Conservation (phyloP, 2,113 vertebrate genomes). For the Crotalus helleri region DNA sequence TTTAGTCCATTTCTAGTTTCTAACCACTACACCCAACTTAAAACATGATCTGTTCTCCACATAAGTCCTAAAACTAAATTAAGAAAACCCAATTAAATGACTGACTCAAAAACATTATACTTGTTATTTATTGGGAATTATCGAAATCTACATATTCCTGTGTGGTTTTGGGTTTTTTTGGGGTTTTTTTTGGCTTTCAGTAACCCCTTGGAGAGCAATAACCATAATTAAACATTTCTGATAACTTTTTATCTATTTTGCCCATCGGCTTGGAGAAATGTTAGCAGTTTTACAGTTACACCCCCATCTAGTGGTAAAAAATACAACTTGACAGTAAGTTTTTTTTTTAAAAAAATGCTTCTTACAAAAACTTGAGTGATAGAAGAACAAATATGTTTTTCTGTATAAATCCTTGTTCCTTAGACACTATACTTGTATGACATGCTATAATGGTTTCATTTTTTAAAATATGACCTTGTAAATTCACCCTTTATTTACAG, state of each 20-base stretch:
- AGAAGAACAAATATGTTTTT: not conserved
- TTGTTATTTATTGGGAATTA: not conserved
- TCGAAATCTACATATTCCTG: not conserved
- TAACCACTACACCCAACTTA: not conserved
- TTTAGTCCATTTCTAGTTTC: not conserved
- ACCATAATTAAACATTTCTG: not conserved
- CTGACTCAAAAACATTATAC: not conserved
- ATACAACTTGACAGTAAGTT: not conserved
- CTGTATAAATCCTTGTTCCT: not conserved
- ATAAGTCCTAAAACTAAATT: not conserved
- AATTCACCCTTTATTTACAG: conserved; percentile 88
- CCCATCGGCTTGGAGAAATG: not conserved
- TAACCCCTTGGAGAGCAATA: not conserved
- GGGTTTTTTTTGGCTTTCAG: not conserved
- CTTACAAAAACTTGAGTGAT: not conserved
- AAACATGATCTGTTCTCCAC: not conserved
- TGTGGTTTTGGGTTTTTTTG: not conserved
- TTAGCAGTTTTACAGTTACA: not conserved
- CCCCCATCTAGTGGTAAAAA: conserved; percentile 6
- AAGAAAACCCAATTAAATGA: not conserved
- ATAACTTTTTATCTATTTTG: not conserved
- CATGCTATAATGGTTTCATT: conserved; percentile 10
- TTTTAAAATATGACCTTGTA: conserved; percentile 70
- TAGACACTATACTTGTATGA: not conserved
- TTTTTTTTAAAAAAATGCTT: not conserved